A percentile compares a stretch with the other conserved stretches of the same genome.
phyloP scores from a whole-genome alignment of 2,888 invertebrate species.

The Agrochola lota region DNA sequence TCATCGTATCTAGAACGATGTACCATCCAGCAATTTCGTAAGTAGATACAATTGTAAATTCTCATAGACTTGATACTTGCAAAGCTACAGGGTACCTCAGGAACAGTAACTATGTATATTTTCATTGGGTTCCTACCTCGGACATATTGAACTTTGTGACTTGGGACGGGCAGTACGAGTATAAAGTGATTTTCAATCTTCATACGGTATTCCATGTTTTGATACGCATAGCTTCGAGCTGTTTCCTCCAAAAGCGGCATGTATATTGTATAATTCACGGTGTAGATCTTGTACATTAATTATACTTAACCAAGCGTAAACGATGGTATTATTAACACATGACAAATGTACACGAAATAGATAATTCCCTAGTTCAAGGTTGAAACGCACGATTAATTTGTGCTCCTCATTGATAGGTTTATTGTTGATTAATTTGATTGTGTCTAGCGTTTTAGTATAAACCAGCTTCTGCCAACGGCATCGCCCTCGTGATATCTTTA shows the following conservation, averaged over 20 bases:
- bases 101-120: not conserved
- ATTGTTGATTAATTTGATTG: not conserved
- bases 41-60: not conserved
- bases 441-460: not conserved
- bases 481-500: no score
- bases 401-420: constrained; percentile 9
- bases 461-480: no score
- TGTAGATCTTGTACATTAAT: constrained; percentile 24
- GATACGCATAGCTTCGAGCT: not conserved
- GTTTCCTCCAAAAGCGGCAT: constrained; percentile 1
- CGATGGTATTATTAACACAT: constrained; percentile 31
- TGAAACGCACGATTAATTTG: constrained; percentile 16
- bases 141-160: not conserved
- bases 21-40: not conserved
- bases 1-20: not conserved
- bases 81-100: not conserved
- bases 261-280: constrained; percentile 6
- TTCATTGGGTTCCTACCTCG: not conserved
- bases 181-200: not conserved
- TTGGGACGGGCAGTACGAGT: no score
- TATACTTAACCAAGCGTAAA: constrained; percentile 15
- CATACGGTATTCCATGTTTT: not conserved
- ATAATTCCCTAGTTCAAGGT: constrained; percentile 16
- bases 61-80: not conserved
- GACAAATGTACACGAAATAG: constrained; percentile 27